Evolutionary conservation across 2,797 vertebrate genomes (phyloP).

Genomic region (Vipera ursinii): DNA sequence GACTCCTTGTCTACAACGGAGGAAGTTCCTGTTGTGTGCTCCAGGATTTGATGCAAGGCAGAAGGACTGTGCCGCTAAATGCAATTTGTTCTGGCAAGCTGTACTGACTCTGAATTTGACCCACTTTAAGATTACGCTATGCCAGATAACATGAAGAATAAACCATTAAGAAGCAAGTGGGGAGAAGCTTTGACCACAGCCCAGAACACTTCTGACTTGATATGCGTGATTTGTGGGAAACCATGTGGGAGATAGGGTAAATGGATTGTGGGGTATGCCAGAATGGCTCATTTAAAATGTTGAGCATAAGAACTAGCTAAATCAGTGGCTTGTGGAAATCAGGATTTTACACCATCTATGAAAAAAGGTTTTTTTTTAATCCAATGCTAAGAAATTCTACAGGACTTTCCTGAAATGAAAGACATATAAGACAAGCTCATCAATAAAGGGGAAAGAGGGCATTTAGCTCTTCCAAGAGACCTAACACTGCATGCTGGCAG

Average conservation of each 20-base stretch:
- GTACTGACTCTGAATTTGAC: conserved; percentile 49
- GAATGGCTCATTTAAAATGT: conserved; percentile 44
- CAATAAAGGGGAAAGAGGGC: conserved; percentile 45
- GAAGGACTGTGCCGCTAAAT: conserved; percentile 48
- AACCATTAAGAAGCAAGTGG: conserved; percentile 23
- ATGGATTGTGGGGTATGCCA: conserved; percentile 42
- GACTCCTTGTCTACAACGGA: conserved; percentile 54
- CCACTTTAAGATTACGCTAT: conserved; percentile 48
- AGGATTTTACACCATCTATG: conserved; percentile 61
- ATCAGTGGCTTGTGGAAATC: conserved; percentile 54
- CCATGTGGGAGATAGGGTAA: conserved; percentile 27
- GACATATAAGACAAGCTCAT: conserved; percentile 62
- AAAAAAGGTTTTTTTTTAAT: conserved; percentile 54
- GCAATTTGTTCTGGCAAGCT: conserved; percentile 58
- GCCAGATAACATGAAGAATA: conserved; percentile 42
- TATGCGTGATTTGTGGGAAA: conserved; percentile 12
- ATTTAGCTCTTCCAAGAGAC: conserved; percentile 16
- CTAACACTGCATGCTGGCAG: neutral
- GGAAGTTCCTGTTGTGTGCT: conserved; percentile 42
- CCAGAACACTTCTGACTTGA: conserved; percentile 24
- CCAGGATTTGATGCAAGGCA: conserved; percentile 55
- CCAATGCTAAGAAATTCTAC: conserved; percentile 55
- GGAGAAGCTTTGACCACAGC: conserved; percentile 22
- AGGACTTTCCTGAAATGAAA: conserved; percentile 55
- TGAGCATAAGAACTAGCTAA: conserved; percentile 42